These are phyloP conservation scores for Pseudopodoces humilis DNA, from an alignment of 2,113 vertebrate genomes.

Conservation along the genomic window DNA sequence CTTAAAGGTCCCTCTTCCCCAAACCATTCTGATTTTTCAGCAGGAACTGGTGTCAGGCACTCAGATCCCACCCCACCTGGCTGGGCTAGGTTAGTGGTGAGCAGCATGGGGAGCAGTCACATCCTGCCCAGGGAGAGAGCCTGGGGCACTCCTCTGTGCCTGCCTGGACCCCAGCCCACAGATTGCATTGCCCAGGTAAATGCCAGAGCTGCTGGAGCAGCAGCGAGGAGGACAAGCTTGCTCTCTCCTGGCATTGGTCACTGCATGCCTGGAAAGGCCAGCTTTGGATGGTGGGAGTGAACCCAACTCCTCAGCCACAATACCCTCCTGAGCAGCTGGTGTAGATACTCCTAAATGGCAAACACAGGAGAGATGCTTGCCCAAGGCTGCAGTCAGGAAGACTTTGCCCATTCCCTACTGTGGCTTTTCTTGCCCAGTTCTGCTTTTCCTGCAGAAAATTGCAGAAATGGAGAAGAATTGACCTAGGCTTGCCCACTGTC, in stretches of 20 bases:
- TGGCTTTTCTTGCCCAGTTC: background rate
- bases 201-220: background rate
- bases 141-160: background rate
- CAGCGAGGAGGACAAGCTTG: accelerated
- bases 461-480: background rate
- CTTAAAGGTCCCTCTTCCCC: background rate
- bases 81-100: background rate
- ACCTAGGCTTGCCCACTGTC: background rate
- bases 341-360: background rate
- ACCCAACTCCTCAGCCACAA: background rate
- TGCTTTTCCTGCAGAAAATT: background rate
- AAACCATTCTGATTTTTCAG: background rate
- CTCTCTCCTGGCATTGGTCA: background rate
- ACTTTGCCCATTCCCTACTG: background rate
- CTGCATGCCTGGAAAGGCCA: background rate
- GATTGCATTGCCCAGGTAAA: background rate
- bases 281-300: background rate
- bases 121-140: background rate
- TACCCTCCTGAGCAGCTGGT: background rate
- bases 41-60: background rate
- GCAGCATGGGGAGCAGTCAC: background rate
- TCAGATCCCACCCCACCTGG: background rate
- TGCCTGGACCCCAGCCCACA: accelerated
- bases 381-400: background rate
- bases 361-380: background rate